These are phyloP conservation scores for Marmota monax DNA, from an alignment of 2,113 vertebrate genomes.

Conservation along the genomic window DNA sequence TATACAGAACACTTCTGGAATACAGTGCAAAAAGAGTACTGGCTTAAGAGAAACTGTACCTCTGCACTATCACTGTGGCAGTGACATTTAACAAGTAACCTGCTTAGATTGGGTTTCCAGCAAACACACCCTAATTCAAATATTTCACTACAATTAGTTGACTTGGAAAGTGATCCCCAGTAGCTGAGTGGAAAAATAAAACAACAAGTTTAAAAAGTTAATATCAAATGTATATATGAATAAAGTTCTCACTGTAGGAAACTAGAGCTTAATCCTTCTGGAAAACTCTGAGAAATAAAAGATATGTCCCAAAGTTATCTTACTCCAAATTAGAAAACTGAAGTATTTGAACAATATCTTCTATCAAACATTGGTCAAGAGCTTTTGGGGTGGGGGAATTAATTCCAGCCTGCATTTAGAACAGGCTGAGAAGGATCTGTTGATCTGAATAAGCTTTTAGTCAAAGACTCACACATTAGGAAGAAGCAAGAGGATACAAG, in stretches of 20 bases:
- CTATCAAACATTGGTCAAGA: background rate
- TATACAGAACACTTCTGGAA: background rate
- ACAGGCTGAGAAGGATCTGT: background rate
- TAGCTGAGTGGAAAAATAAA: background rate
- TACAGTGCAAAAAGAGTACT: background rate
- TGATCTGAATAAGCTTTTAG: background rate
- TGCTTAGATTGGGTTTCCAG: background rate
- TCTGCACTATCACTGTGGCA: background rate
- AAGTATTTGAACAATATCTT: background rate
- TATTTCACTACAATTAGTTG: background rate
- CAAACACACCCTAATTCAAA: conserved; percentile 1
- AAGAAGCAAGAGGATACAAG: background rate
- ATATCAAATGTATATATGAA: background rate
- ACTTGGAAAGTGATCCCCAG: background rate
- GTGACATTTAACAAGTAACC: background rate
- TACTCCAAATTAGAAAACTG: background rate
- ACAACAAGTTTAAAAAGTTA: background rate
- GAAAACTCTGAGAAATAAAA: background rate
- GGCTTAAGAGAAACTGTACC: background rate
- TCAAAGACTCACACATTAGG: background rate
- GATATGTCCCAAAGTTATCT: background rate
- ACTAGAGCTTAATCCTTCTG: background rate
- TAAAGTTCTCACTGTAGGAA: background rate
- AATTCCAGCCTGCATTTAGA: background rate
- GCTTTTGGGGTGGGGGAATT: background rate